Percentiles rank a stretch among this genome's conserved stretches.
Evolutionary conservation across 2,888 invertebrate genomes (phyloP).

Genomic region (Nomada flava): DNA sequence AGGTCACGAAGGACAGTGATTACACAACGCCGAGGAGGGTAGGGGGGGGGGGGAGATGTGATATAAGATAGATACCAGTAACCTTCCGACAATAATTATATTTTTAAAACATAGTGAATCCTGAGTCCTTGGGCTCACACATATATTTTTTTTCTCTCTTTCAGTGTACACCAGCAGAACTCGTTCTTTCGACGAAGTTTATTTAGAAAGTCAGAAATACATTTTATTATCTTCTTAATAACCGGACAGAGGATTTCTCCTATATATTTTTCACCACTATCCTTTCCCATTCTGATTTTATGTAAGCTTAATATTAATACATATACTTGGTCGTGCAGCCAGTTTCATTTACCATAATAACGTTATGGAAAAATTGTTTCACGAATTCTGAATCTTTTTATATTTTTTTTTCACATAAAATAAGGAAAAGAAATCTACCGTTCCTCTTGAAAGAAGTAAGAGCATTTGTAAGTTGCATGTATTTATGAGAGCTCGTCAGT

Average conservation of each 20-base stretch:
- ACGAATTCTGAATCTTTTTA: too few species aligned
- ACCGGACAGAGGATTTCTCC: conserved; percentile 6
- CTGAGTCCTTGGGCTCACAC: too few species aligned
- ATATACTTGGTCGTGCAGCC: too few species aligned
- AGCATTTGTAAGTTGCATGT: background rate
- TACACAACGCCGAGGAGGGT: background rate
- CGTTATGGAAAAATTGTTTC: too few species aligned
- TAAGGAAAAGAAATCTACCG: too few species aligned
- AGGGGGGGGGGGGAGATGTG: background rate
- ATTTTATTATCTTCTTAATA: conserved; percentile 5
- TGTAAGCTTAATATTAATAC: too few species aligned
- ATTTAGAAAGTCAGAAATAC: conserved; percentile 5
- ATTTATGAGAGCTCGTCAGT: background rate
- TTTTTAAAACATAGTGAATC: background rate
- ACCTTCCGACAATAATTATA: background rate
- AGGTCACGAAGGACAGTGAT: background rate
- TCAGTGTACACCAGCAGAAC: background rate
- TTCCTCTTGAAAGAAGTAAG: too few species aligned
- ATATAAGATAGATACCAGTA: background rate
- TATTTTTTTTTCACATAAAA: too few species aligned
- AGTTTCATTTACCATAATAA: too few species aligned
- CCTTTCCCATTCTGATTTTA: background rate
- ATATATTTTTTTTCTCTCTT: background rate
- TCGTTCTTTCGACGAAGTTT: background rate
- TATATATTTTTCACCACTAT: background rate